Percentiles rank a stretch among this genome's conserved stretches.
Evolutionary conservation across 1,140 invertebrate genomes (phyloP).

Genomic region (Teleopsis dalmanni): DNA sequence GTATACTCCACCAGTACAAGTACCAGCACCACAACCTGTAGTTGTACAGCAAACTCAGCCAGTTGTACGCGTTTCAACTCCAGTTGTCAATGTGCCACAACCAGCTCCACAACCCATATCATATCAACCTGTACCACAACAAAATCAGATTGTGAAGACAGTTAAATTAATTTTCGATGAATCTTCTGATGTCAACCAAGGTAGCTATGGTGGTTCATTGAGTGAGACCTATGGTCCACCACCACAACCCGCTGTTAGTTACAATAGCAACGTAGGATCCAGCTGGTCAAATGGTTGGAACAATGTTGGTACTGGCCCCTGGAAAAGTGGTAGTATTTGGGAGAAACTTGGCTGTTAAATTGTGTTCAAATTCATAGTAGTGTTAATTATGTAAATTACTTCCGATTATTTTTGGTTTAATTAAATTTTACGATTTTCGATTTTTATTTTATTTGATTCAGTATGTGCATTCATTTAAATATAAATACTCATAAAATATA

Average conservation of each 20-base stretch:
- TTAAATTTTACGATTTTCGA: too few species aligned
- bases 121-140: constrained; percentile 7
- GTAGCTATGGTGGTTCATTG: constrained; percentile 14
- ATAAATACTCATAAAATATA: too few species aligned
- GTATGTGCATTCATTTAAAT: too few species aligned
- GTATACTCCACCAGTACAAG: background rate
- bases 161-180: constrained; percentile 34
- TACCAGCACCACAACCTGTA: background rate
- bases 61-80: too few species aligned
- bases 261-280: constrained; percentile 4
- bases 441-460: too few species aligned
- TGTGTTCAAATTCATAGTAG: background rate
- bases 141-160: constrained; percentile 30
- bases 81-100: background rate
- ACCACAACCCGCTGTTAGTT: constrained; percentile 11
- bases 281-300: constrained; percentile 14
- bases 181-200: background rate
- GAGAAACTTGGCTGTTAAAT: constrained; percentile 34
- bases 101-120: constrained; percentile 1
- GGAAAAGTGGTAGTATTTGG: constrained; percentile 34
- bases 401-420: too few species aligned
- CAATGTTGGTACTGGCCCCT: constrained; percentile 19
- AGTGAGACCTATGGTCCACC: constrained; percentile 27
- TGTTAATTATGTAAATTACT: background rate
- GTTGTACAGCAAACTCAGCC: background rate